phyloP scores from a whole-genome alignment of 2,888 invertebrate species.

The Polydrusus pterygomalis region DNA sequence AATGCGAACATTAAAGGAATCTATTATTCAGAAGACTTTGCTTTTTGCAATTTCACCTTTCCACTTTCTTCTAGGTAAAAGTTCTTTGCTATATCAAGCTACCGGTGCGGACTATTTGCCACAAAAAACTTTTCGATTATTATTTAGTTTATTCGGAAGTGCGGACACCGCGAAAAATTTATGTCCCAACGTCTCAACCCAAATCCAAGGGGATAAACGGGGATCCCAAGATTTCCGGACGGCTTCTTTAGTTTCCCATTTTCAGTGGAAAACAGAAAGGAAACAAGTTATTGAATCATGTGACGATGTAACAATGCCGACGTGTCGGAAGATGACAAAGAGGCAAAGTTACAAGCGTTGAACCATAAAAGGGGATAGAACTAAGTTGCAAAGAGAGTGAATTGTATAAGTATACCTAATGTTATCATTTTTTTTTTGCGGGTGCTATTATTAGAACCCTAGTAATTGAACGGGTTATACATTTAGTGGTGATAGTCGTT shows the following conservation, averaged over 20 bases:
- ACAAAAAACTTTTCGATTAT: slow-evolving; percentile 20
- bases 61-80: background rate
- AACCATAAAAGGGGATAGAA: slow-evolving; percentile 32
- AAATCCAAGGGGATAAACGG: slow-evolving; percentile 30
- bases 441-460: too few species aligned
- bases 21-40: too few species aligned
- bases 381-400: background rate
- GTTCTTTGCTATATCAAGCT: background rate
- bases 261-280: slow-evolving; percentile 48
- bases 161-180: slow-evolving; percentile 48
- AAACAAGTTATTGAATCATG: slow-evolving; percentile 54
- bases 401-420: background rate
- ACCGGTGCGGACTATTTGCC: slow-evolving; percentile 21
- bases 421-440: background rate
- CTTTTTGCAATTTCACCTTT: too few species aligned
- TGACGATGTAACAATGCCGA: slow-evolving; percentile 51
- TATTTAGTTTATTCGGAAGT: slow-evolving; percentile 37
- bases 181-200: slow-evolving; percentile 36
- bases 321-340: slow-evolving; percentile 48
- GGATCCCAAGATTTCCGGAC: slow-evolving; percentile 46
- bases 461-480: too few species aligned
- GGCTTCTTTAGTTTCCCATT: slow-evolving; percentile 52
- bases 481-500: too few species aligned
- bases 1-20: background rate
- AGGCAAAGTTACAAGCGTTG: slow-evolving; percentile 43